These are phyloP conservation scores for Hydropotes inermis DNA, from an alignment of 2,113 vertebrate genomes.

Conservation along the genomic window DNA sequence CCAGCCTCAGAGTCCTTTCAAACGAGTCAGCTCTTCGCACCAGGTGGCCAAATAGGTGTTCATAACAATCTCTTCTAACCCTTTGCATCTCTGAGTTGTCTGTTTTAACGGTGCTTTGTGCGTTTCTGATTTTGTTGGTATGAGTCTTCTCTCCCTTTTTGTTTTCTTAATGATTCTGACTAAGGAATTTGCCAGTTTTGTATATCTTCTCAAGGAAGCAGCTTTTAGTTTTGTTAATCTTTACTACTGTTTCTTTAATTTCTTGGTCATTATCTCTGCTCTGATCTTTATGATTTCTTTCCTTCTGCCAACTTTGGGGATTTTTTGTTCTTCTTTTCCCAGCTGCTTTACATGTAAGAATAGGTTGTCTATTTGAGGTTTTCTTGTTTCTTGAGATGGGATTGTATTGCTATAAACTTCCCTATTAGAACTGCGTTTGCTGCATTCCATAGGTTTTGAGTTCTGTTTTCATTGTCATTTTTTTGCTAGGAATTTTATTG, in stretches of 20 bases:
- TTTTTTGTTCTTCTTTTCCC: neutral
- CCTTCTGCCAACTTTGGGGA: neutral
- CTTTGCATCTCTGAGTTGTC: neutral
- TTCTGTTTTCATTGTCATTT: neutral
- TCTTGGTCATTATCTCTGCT: neutral
- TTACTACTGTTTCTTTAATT: neutral
- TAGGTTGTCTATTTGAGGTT: neutral
- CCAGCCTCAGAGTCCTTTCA: too few relatives aligned
- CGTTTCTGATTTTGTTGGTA: neutral
- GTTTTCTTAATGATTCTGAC: neutral
- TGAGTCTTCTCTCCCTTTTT: neutral
- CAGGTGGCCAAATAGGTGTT: neutral
- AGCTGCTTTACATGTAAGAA: neutral
- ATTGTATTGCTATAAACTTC: neutral
- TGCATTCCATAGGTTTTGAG: neutral
- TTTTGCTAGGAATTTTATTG: neutral
- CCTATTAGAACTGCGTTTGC: neutral
- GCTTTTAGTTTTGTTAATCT: neutral
- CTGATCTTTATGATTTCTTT: neutral
- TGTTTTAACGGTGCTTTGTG: neutral
- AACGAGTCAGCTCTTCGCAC: neutral
- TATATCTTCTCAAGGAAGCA: neutral
- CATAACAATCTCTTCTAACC: neutral
- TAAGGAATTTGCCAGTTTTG: neutral
- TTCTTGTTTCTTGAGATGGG: neutral